Base-by-base conservation (phyloP, 2,797 vertebrate species). In the Eurystomus glaucurus region DNA sequence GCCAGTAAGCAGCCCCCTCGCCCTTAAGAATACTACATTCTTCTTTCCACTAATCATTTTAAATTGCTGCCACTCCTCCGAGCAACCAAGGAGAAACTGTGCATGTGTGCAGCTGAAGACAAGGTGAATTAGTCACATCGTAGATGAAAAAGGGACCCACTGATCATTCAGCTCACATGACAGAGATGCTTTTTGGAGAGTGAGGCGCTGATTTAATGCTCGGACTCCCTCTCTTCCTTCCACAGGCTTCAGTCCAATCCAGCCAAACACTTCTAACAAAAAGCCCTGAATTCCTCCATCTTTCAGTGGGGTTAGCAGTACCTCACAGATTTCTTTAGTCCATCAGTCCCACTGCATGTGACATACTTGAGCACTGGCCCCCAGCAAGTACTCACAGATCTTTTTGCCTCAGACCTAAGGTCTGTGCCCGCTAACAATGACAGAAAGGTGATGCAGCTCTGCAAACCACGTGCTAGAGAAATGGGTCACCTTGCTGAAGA, bases 31-130 rank as follows among this genome's bases (percentile, higher is more conserved):
- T 48, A 62, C 76, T 39, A 74, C 55, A 75, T 66, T 87, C 80
- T 64, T 96, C 76, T 91, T 92, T 93, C 82, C 80, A 92, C 76
- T 95, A 77, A 96, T 88, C 72, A 84, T 76, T 96, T 96, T 81
- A 62, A 95, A 92, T 76, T 66, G 83, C 57, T 94, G 85, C 75
- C 78, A 76, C 62, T 92, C 81, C 86, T 89, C 69, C 37, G 10
- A 90, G 85, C 46, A 76, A 69, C 77, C 37, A 2, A 93, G 62
- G 37, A 62, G 76, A 90, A 80, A 28, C 37, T 11, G 65, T 69
- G 61, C 74, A 20, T 71, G 70, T 39, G 50, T 62, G 26, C 55
- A 85, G 84, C 78, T 46, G 72, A 70, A 85, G 86, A 90, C 88
- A 89, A 95, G 72, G 91, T 82, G 70, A 85, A 88, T 94, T 46